Evolutionary conservation across 1,140 invertebrate genomes (phyloP).

Genomic region (Philopotamus ludificatus): DNA sequence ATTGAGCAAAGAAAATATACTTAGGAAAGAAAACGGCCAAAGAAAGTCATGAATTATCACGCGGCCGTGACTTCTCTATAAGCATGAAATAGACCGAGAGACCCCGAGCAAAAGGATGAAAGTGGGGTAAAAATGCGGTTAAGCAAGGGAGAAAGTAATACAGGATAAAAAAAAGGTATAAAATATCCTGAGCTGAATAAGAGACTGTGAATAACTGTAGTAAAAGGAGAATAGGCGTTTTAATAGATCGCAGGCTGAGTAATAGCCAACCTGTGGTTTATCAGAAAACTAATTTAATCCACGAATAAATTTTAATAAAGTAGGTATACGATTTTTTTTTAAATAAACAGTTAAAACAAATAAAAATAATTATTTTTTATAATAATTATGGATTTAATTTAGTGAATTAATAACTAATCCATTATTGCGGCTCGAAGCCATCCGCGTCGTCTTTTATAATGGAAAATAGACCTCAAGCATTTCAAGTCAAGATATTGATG

Average conservation of each 20-base stretch:
- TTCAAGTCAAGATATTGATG: no score
- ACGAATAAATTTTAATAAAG: no score
- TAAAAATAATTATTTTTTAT: no score
- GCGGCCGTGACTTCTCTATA: conserved; percentile 41
- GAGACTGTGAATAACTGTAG: conserved; percentile 38
- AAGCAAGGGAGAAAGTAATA: conserved; percentile 41
- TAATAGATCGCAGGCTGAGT: conserved; percentile 33
- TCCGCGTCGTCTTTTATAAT: no score
- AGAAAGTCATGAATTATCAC: conserved; percentile 42
- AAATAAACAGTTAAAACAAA: no score
- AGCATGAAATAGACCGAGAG: conserved; percentile 42
- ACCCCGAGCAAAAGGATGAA: conserved; percentile 38
- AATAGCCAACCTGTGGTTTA: conserved; percentile 41
- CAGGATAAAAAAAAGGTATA: conserved; percentile 39
- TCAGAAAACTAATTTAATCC: no score
- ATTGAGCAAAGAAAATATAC: conserved; percentile 42
- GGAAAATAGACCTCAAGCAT: no score
- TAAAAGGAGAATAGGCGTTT: conserved; percentile 32
- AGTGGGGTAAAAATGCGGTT: conserved; percentile 38
- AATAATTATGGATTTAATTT: no score
- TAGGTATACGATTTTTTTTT: no score
- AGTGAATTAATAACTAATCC: no score
- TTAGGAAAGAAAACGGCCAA: conserved; percentile 39
- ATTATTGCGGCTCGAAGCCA: no score
- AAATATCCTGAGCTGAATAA: conserved; percentile 34